A percentile compares a stretch with the other conserved stretches of the same genome.
Evolutionary conservation across 2,888 invertebrate species (phyloP).

Genomic region (Caenorhabditis macrosperma): DNA sequence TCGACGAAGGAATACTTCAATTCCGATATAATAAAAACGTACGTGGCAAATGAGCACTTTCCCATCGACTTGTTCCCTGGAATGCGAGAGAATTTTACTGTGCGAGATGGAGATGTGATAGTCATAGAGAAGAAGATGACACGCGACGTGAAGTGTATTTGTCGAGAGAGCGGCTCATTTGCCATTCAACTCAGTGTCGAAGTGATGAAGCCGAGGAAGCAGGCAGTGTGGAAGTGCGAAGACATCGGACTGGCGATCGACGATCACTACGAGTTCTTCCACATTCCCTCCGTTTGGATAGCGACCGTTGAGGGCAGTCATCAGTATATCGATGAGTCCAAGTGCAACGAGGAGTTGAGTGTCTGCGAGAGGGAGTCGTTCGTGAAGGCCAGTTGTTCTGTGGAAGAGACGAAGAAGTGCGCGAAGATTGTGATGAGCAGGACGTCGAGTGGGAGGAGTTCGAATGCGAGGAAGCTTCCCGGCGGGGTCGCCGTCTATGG

Average conservation of each 20-base stretch:
- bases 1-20: neutral
- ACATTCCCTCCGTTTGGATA: conserved; percentile 9
- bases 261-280: conserved; percentile 15
- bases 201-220: neutral
- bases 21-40: neutral
- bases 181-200: neutral
- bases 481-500: conserved; percentile 8
- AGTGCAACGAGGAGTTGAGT: neutral
- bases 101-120: too few species aligned
- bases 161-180: neutral
- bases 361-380: neutral
- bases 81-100: too few species aligned
- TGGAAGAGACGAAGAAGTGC: neutral
- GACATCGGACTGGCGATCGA: conserved; percentile 9
- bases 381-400: neutral
- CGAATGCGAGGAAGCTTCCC: neutral
- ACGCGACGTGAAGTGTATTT: neutral
- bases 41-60: too few species aligned
- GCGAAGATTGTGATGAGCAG: neutral
- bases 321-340: neutral
- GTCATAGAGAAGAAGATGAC: too few species aligned
- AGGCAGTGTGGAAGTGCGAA: conserved; percentile 17
- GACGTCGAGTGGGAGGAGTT: neutral
- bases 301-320: neutral
- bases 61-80: too few species aligned